Base-by-base conservation (phyloP, 2,888 invertebrate species). In the Nebria brevicollis region DNA sequence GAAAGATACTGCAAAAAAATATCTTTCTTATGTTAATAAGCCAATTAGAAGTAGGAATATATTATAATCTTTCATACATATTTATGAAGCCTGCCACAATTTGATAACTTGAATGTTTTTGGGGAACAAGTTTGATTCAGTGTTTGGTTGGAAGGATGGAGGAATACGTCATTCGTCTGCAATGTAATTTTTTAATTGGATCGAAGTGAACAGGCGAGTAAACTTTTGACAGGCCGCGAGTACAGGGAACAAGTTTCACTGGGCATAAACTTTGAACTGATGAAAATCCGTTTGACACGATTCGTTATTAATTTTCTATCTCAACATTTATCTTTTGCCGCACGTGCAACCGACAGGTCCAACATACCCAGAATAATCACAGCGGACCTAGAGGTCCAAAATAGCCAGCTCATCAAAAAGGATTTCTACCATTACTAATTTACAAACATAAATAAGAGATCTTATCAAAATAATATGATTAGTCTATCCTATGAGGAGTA, bases 291-390 rank as follows among this genome's bases (percentile, higher is more conserved):
- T 81, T 81, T 81, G 81, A 81, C 81, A 81, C 73, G 76, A 81
- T 81, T 81, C 81, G 81, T 81, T 81, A 81, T 81, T 81, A 81
- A 81, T 81, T 81, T 81, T 81, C 77, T 81, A 81, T 79, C 77
- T 81, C 75, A 77, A 75, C 77, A 81, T 81, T 81, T 81, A 81
- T 81, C 81, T 81, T 81, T 11, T 54, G 66, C 43, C 54, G 77
- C 81, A 81, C 77, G 81, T 81, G 81, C 75, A 41, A 54, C 13
- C 70, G 80, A 80, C 80, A 80, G 80, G 72, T 54, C 80, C 73
- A 72, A 70, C 64, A 43, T 43, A 75, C 64, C 25, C 75, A 42
- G 15, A 54, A 80, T 78, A 80, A 80, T 72, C 75, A 80, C 54
- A 54, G 8, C 54, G 34, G 65, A 42, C 41, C 75, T 25, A 70